Percentiles rank a stretch among this genome's conserved stretches.
phyloP scores from a whole-genome alignment of 2,888 invertebrate genomes.

The Andrena bucephala region DNA sequence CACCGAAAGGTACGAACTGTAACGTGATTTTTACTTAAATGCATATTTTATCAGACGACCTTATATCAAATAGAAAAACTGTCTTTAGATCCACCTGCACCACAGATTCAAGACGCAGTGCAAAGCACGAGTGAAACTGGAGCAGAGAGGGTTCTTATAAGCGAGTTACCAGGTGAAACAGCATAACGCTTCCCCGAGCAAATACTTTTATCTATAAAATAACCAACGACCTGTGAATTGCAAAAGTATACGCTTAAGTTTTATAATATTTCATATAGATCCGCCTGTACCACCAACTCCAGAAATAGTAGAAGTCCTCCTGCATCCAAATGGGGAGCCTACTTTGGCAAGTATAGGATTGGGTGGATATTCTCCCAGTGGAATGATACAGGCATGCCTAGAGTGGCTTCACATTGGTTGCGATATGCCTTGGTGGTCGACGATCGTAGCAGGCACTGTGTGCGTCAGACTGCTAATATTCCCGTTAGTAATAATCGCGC shows the following conservation, averaged over 20 bases:
- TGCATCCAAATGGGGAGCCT: constrained; percentile 88
- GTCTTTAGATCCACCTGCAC: neutral
- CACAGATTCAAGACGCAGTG: neutral
- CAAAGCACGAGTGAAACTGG: neutral
- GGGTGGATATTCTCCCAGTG: constrained; percentile 92
- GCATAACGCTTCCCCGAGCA: neutral
- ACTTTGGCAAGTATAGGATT: constrained; percentile 93
- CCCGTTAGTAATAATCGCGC: constrained; percentile 93
- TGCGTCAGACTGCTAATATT: constrained; percentile 91
- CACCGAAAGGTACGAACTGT: constrained; percentile 72
- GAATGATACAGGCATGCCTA: constrained; percentile 92
- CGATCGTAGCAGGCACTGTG: constrained; percentile 93
- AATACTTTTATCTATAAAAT: neutral
- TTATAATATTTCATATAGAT: constrained; percentile 64
- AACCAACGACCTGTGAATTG: neutral
- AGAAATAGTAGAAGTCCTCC: constrained; percentile 56
- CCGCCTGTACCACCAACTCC: constrained; percentile 73
- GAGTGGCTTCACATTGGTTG: constrained; percentile 93
- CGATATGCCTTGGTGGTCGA: constrained; percentile 97
- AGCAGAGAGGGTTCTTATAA: neutral
- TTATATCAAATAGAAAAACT: neutral
- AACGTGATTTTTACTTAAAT: neutral
- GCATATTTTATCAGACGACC: neutral
- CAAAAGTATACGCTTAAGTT: neutral
- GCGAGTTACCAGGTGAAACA: constrained; percentile 56